Base-by-base conservation (phyloP, 2,113 vertebrate genomes). In the Sphaerodactylus townsendi region DNA sequence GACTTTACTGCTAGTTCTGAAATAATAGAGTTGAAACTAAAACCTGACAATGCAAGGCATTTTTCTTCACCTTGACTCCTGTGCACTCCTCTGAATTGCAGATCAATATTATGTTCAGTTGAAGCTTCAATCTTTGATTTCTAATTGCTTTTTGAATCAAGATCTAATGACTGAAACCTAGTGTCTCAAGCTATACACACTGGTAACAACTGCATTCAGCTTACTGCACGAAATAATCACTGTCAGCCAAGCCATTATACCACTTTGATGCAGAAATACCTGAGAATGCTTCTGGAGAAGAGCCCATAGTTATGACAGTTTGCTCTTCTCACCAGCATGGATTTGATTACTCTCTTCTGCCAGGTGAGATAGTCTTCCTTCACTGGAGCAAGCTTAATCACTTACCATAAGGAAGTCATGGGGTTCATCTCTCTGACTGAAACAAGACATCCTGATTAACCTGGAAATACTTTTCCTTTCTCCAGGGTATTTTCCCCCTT, bases 281-380 rank as follows among this genome's bases (percentile, higher is more conserved):
- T 48, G 79, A 23, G n/a, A 28, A 39, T 0, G 0, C 0, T 0
- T 37, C n/a, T 59, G 44, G 30, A 19, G 66, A 50, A 48, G 19
- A 23, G 5, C 65, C 30, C 0, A 0, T 70, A 81, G 72, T 46
- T 79, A 69, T 25, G 15, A 6, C 23, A 3, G 59, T 62, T 62
- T 62, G 23, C 59, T 62, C 59, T 62, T 62, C 59, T 62, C 59
- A 62, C 59, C 9, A 62, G 59, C 59, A 62, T 28, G 59, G 59
- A 62, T 62, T 62, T 25, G 25, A 28, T 62, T 7, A 62, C 25
- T 62, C 59, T 8, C 3, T 62, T 62, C 59, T 25, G 25, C 59
- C 59, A 8, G 28, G 8, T 62, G 59, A 28, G 59, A 62, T 10
- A 62, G 25, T 23, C 21, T 62, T 62, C 59, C 59, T 62, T 62